phyloP scores from a whole-genome alignment of 2,113 vertebrate species.

The Xenopus borealis region DNA sequence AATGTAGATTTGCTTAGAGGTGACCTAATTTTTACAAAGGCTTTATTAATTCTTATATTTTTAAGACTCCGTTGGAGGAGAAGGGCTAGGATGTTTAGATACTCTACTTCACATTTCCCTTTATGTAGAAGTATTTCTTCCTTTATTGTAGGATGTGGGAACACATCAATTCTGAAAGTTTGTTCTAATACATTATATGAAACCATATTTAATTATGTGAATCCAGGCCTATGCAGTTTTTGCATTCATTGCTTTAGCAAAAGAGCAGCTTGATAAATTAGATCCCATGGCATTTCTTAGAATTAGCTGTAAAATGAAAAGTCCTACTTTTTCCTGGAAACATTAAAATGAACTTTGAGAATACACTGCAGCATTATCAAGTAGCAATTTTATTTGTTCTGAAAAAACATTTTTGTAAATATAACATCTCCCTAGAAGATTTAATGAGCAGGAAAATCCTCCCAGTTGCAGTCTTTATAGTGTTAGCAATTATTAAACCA shows the following conservation, averaged over 20 bases:
- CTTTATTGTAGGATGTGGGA: too few species aligned
- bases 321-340: neutral
- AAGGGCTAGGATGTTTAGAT: too few species aligned
- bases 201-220: slow-evolving; percentile 33
- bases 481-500: slow-evolving; percentile 22
- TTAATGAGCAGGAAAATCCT: slow-evolving; percentile 14
- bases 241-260: slow-evolving; percentile 16
- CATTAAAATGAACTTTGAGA: slow-evolving; percentile 24
- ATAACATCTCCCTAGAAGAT: slow-evolving; percentile 13
- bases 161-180: too few species aligned
- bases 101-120: too few species aligned
- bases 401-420: slow-evolving; percentile 17
- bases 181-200: slow-evolving; percentile 12
- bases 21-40: too few species aligned
- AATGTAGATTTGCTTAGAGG: too few species aligned
- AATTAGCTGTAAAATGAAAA: slow-evolving; percentile 20
- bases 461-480: slow-evolving; percentile 7
- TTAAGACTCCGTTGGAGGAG: too few species aligned
- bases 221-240: slow-evolving; percentile 32
- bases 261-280: slow-evolving; percentile 36
- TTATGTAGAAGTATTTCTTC: too few species aligned
- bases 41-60: too few species aligned
- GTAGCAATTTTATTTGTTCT: slow-evolving; percentile 5
- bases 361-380: slow-evolving; percentile 23
- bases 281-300: slow-evolving; percentile 27